These are phyloP conservation scores for Acrossocheilus fasciatus DNA, from an alignment of 2,797 vertebrate genomes.

Conservation along the genomic window DNA sequence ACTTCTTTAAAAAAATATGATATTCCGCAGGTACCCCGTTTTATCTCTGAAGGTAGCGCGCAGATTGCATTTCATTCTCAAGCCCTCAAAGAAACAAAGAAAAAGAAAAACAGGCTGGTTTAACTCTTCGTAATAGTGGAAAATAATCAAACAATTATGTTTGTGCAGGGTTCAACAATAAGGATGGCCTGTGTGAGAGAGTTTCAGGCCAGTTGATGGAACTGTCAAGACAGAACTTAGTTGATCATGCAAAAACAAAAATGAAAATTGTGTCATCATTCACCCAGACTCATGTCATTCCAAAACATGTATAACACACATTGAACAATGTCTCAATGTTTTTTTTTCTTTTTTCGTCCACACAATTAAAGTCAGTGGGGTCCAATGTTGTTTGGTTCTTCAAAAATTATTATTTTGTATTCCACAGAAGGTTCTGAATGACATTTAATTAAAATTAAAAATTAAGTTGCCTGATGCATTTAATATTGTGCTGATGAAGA, in stretches of 20 bases:
- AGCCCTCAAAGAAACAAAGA: conserved; percentile 20
- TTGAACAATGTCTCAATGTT: not conserved
- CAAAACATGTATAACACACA: not conserved
- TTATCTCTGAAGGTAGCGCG: conserved; percentile 43
- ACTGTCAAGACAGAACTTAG: not conserved
- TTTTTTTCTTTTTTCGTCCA: not conserved
- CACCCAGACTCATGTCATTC: not conserved
- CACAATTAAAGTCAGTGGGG: not conserved
- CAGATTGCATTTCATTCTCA: conserved; percentile 26
- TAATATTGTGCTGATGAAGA: not conserved
- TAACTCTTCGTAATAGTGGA: not conserved
- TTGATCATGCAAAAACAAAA: not conserved
- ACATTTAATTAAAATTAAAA: not conserved
- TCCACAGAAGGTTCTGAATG: not conserved
- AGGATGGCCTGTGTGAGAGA: not conserved
- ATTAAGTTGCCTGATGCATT: too few species aligned
- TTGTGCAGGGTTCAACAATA: not conserved
- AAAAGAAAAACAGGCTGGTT: not conserved
- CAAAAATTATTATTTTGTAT: not conserved
- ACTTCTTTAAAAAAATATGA: conserved; percentile 52
- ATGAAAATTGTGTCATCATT: too few species aligned
- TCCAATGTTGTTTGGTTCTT: not conserved
- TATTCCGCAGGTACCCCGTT: conserved; percentile 49
- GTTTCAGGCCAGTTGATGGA: not conserved
- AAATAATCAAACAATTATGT: not conserved